Percentiles rank a stretch among this genome's conserved stretches.
Evolutionary conservation across 2,888 invertebrate genomes (phyloP).

Genomic region (Dromius quadrimaculatus): DNA sequence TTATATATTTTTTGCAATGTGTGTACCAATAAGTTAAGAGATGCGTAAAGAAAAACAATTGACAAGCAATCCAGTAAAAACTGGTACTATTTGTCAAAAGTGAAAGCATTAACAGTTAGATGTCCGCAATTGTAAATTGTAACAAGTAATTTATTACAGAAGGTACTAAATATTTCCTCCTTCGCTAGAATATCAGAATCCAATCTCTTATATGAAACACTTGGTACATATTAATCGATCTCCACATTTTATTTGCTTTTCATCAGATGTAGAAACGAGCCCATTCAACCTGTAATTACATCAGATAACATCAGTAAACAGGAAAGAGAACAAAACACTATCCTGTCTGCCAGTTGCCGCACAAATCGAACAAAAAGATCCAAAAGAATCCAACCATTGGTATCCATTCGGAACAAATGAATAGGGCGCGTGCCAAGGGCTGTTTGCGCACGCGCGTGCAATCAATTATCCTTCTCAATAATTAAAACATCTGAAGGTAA

Average conservation of each 20-base stretch:
- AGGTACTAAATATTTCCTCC: constrained; percentile 36
- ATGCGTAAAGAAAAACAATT: no score
- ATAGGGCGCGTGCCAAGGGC: constrained; percentile 30
- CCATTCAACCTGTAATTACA: constrained; percentile 35
- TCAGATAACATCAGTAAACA: constrained; percentile 35
- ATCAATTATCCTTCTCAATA: constrained; percentile 61
- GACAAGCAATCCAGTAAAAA: no score
- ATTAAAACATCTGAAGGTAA: constrained; percentile 64
- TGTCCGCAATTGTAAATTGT: constrained; percentile 22
- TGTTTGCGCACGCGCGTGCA: constrained; percentile 51
- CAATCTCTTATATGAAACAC: constrained; percentile 22
- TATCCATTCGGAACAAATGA: constrained; percentile 26
- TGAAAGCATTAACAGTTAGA: constrained; percentile 29
- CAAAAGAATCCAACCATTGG: constrained; percentile 6
- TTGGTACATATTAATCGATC: constrained; percentile 24
- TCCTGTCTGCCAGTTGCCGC: background rate
- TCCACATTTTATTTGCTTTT: constrained; percentile 15
- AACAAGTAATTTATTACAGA: constrained; percentile 21
- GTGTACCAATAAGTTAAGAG: no score
- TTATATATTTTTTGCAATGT: no score
- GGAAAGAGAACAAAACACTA: constrained; percentile 33
- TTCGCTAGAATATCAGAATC: constrained; percentile 8
- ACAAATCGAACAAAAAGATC: constrained; percentile 11
- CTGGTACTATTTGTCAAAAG: no score
- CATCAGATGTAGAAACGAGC: constrained; percentile 19